A percentile compares a stretch with the other conserved stretches of the same genome.
phyloP scores from a whole-genome alignment of 1,140 invertebrate genomes.

The Saxidomus purpurata region DNA sequence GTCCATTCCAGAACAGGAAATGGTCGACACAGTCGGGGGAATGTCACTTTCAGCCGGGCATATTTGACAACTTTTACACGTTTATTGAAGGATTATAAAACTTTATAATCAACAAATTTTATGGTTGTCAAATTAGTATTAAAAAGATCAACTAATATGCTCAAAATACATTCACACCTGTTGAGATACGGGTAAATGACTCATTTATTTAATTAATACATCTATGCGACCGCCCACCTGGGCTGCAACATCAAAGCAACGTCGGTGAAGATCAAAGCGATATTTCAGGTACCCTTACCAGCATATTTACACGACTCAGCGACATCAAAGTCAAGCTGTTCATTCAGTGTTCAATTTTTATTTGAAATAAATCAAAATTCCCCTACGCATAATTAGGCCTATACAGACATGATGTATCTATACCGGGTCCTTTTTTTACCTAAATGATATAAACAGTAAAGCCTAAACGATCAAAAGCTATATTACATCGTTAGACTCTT shows the following conservation, averaged over 20 bases:
- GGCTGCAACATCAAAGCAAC: background rate
- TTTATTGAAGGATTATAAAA: no score
- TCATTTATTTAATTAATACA: conserved; percentile 36
- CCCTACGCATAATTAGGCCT: background rate
- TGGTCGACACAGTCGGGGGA: no score
- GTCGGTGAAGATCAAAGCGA: conserved; percentile 2
- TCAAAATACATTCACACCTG: background rate
- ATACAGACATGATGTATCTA: no score
- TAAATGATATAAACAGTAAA: no score
- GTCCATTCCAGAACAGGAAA: no score
- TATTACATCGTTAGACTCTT: no score
- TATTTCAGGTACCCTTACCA: conserved; percentile 5
- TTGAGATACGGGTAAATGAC: conserved; percentile 4
- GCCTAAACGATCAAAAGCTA: no score
- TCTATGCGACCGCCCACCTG: conserved; percentile 33
- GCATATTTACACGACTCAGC: conserved; percentile 5
- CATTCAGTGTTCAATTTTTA: conserved; percentile 30
- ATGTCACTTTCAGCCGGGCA: no score
- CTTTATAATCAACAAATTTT: background rate
- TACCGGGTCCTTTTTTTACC: no score
- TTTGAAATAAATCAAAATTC: conserved; percentile 18
- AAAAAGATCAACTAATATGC: background rate
- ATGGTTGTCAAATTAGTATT: conserved; percentile 11
- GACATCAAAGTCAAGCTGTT: background rate
- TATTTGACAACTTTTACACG: no score